Conservation (phyloP, 30 jellyfish, hydroid and myxozoan species). For the Hydractinia echinata region DNA sequence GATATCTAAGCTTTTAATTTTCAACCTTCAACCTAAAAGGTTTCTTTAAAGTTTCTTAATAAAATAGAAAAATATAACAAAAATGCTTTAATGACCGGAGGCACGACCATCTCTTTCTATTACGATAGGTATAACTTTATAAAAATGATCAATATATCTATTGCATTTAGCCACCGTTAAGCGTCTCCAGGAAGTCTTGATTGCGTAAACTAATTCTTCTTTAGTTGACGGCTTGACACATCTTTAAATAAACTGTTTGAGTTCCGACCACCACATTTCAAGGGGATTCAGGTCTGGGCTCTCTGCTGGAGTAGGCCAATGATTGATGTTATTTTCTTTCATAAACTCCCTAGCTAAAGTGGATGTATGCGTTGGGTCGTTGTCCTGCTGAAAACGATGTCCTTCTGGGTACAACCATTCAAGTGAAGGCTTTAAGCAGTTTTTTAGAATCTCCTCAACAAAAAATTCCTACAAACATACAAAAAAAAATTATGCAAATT, state of each 20-base stretch:
- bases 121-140: slow-evolving; percentile 5
- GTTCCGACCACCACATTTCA: slow-evolving; percentile 10
- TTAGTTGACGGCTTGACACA: not conserved
- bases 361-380: slow-evolving; percentile 13
- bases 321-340: not conserved
- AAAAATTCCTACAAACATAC: not conserved
- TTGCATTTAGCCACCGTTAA: slow-evolving; percentile 2
- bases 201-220: not conserved
- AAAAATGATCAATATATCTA: slow-evolving; percentile 1
- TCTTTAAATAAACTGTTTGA: not conserved
- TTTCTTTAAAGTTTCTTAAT: too few species aligned
- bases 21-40: too few species aligned
- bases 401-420: slow-evolving; percentile 5
- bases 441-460: not conserved
- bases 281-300: slow-evolving; percentile 13
- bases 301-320: slow-evolving; percentile 10
- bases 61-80: too few species aligned
- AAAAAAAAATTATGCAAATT: not conserved
- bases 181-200: not conserved
- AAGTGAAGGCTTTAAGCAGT: not conserved
- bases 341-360: not conserved
- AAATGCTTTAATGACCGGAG: too few species aligned
- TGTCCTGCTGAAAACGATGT: slow-evolving; percentile 17
- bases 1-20: too few species aligned
- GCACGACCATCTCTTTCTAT: slow-evolving; percentile 5